Base-by-base conservation (phyloP, 1,140 invertebrate genomes). In the Acromyrmex heyeri region DNA sequence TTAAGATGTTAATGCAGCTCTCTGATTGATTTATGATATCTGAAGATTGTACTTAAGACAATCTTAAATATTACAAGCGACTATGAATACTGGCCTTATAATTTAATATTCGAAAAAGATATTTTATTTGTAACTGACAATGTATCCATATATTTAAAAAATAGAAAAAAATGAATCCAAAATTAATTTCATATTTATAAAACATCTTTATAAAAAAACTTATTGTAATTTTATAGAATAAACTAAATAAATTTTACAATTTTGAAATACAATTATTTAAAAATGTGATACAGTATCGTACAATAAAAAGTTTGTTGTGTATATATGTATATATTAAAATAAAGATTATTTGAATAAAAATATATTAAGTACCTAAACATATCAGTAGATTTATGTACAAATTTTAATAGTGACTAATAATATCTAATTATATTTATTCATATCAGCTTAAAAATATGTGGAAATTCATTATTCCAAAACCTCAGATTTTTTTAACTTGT, bases 301-400 rank as follows among this genome's bases (percentile, higher is more conserved):
- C 8, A 27, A 16, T 61, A 67, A 34, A 24, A n/a, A 79, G 2
- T 67, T 16, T 44, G 0, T 24, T 38, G 5, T 34, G 38, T 10
- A 27, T 57, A 55, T 57, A 38, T 44, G 8, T 44, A 44, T 44
- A 44, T 44, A n/a, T 57, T 12, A 55, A 75, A 30, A 27, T 75
- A 57, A 30, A 75, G 7, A 75, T 30, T 73, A 21, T 57, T 30
- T 79, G 57, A 38, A 57, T 61, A 38, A 24, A 59, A 21, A 14
- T n/a, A 34, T 21, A 76, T 70, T 53, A 38, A 38, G 7, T 38
- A 8, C 0, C 6, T 38, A 38, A n/a, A 14, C 7, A 30, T 27
- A 59, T 21, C 6, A 21, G 0, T 44, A 12, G 4, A 0, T 50
- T 73, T 50, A 48, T 3, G 6, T 48, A 78, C 4, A 65, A 38